Conservation (phyloP, 1,140 invertebrate species). For the Rhyacophila brunnea region DNA sequence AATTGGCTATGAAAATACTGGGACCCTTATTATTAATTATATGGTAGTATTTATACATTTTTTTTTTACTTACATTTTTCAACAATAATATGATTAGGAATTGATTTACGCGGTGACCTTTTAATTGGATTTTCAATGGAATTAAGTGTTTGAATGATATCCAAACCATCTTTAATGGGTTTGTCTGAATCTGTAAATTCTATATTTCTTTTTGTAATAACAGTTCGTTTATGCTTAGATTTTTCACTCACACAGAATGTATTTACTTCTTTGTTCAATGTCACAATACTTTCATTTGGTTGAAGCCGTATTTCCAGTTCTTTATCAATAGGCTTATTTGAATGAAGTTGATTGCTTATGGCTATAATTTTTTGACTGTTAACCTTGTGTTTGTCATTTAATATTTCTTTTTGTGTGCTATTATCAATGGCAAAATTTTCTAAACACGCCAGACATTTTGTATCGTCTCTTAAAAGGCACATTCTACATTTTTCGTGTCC, state of each 20-base stretch:
- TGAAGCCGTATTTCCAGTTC: not conserved
- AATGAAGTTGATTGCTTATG: not conserved
- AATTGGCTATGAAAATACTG: too few species aligned
- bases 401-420: not conserved
- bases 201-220: too few species aligned
- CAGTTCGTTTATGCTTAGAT: too few species aligned
- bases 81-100: constrained; percentile 1
- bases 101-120: too few species aligned
- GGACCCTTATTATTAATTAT: too few species aligned
- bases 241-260: too few species aligned
- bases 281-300: not conserved
- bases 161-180: too few species aligned
- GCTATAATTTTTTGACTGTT: not conserved
- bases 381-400: not conserved
- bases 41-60: too few species aligned
- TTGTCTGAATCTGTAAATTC: too few species aligned
- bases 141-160: too few species aligned
- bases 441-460: constrained; percentile 43
- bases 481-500: constrained; percentile 50
- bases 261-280: not conserved
- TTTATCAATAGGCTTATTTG: not conserved
- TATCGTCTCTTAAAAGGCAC: constrained; percentile 45
- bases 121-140: too few species aligned
- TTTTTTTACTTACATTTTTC: constrained; percentile 17
- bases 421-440: not conserved